Conservation (phyloP, 1,140 invertebrate genomes). For the Aporrectodea caliginosa region DNA sequence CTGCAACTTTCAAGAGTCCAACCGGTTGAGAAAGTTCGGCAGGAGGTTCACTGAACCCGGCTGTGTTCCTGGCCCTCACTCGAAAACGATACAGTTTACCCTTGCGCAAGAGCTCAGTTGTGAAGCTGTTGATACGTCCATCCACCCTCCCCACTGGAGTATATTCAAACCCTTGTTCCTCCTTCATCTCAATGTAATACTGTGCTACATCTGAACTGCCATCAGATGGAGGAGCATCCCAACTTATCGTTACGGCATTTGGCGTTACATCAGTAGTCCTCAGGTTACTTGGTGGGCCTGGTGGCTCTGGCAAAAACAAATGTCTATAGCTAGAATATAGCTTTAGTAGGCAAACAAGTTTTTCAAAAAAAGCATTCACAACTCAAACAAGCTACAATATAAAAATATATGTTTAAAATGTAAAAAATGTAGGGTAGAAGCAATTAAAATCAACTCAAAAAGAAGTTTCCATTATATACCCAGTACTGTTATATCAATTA, state of each 20-base stretch:
- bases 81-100: conserved; percentile 76
- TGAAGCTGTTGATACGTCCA: conserved; percentile 58
- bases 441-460: no score
- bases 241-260: conserved; percentile 68
- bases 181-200: conserved; percentile 33
- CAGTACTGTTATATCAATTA: no score
- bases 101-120: conserved; percentile 30
- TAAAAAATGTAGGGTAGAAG: no score
- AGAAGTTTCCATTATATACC: no score
- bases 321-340: not conserved
- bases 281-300: conserved; percentile 35
- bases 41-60: conserved; percentile 84
- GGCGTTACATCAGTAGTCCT: conserved; percentile 43
- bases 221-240: conserved; percentile 73
- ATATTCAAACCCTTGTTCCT: conserved; percentile 9
- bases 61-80: conserved; percentile 89
- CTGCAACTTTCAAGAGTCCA: not conserved
- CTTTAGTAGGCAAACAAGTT: no score
- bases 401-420: no score
- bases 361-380: no score
- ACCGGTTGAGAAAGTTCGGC: conserved; percentile 23
- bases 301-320: conserved; percentile 18
- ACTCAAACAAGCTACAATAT: no score
- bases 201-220: conserved; percentile 68
- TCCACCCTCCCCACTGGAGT: conserved; percentile 18